Conservation (phyloP, 1,140 invertebrate genomes). For the Drosophila murphyi region DNA sequence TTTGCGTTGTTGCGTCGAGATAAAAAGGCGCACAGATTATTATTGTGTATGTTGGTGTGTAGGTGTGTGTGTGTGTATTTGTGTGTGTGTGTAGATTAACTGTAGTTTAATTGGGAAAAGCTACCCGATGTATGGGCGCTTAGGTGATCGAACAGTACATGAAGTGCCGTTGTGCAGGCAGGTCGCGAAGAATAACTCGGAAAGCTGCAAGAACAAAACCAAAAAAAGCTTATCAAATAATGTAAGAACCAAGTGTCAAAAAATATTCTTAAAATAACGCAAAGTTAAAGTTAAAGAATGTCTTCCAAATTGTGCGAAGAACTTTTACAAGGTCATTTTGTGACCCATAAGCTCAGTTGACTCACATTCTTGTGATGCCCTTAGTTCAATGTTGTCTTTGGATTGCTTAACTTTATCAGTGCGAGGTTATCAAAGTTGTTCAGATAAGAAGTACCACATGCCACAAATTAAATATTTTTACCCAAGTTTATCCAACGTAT, state of each 20-base stretch:
- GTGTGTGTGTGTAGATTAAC: constrained; percentile 66
- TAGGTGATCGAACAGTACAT: constrained; percentile 65
- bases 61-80: constrained; percentile 1
- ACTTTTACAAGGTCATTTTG: not conserved
- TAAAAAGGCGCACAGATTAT: constrained; percentile 64
- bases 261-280: constrained; percentile 1
- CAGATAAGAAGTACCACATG: constrained; percentile 49
- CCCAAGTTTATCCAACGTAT: constrained; percentile 19
- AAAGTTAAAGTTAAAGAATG: not conserved
- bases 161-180: constrained; percentile 63
- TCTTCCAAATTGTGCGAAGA: constrained; percentile 5
- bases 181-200: constrained; percentile 54
- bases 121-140: constrained; percentile 47
- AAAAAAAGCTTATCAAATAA: constrained; percentile 4
- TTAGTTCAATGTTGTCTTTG: constrained; percentile 1
- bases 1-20: constrained; percentile 63
- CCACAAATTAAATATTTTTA: constrained; percentile 53
- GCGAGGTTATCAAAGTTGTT: constrained; percentile 56
- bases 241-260: constrained; percentile 24
- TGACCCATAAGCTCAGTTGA: constrained; percentile 13
- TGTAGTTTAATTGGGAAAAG: constrained; percentile 67
- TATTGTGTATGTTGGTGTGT: constrained; percentile 4
- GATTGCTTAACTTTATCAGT: constrained; percentile 36
- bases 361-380: not conserved
- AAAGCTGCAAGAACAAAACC: not conserved